A percentile compares a stretch with the other conserved stretches of the same genome.
phyloP scores from a whole-genome alignment of 2,888 invertebrate species.

The Creontiades dilutus region DNA sequence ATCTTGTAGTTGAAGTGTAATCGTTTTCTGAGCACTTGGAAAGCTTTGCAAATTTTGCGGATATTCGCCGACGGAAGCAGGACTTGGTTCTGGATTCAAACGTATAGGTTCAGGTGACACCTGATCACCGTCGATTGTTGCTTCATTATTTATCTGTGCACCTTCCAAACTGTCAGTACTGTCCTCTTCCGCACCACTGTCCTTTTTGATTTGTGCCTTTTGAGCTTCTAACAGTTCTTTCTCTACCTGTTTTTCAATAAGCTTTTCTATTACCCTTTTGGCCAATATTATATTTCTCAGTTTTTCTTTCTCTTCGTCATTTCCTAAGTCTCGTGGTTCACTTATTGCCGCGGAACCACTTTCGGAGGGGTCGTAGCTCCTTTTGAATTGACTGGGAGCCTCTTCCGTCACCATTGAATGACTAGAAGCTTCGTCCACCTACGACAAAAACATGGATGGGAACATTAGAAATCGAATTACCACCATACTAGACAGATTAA shows the following conservation, averaged over 20 bases:
- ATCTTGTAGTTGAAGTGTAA: no score
- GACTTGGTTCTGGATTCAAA: no score
- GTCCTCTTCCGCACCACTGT: neutral
- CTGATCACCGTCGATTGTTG: neutral
- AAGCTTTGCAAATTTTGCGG: no score
- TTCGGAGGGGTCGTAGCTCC: slow-evolving; percentile 32
- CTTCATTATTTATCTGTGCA: neutral
- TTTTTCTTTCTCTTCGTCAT: slow-evolving; percentile 53
- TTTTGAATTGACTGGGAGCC: slow-evolving; percentile 65
- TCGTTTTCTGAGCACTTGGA: no score
- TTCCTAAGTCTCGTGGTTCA: neutral
- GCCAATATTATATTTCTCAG: slow-evolving; percentile 22
- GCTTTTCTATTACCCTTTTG: slow-evolving; percentile 46
- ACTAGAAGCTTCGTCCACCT: slow-evolving; percentile 48
- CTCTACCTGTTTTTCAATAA: slow-evolving; percentile 45
- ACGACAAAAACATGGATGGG: neutral
- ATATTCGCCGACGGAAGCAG: no score
- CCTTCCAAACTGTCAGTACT: neutral
- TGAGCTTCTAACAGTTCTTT: slow-evolving; percentile 6
- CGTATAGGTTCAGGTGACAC: neutral
- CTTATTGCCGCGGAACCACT: neutral
- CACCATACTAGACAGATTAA: no score
- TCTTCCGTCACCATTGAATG: slow-evolving; percentile 29
- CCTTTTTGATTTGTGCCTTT: slow-evolving; percentile 17
- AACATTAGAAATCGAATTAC: no score